Base-by-base conservation (phyloP, 2,797 vertebrate species). In the Myotis daubentonii region DNA sequence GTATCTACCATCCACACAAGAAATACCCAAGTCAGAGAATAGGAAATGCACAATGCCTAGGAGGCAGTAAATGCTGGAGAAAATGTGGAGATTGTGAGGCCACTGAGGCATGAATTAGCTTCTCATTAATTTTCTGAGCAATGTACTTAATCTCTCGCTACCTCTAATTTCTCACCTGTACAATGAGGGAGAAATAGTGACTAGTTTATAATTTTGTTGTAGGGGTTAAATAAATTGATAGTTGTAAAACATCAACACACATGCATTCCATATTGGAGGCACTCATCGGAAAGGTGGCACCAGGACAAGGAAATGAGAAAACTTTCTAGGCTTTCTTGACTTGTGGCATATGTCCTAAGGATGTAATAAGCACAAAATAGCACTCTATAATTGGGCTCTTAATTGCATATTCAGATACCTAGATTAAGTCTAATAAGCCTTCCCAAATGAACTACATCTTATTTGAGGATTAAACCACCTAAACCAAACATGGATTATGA, bases 121-220 rank as follows among this genome's bases (percentile, higher is more conserved):
- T 76, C 78, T 62, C 51, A 30, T 30, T 76, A 55, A 22, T 47
- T 93, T 5, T 93, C 84, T 96, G 79, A 94, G 72, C 8, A 94
- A 87, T 2, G n/a, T 62, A 44, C 9, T 55, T 70, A 44, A 81
- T 81, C 96, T 96, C 30, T 76, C 9, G 74, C 4, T 88, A 23
- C 20, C 66, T 97, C 68, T 95, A 88, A 96, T 96, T 97, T 95
- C 44, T 53, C 91, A 96, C 91, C 92, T 97, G 82, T 95, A 96
- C 93, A 95, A 72, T n/a, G 8, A 47, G 22, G 13, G 20, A 53
- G 83, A 81, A 72, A 51, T 25, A 75, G 20, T n/a, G 51, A 16
- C 17, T 47, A 22, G 30, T 83, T 57, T 9, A 23, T 36, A 80
- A 66, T 0, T 65, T 36, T 88, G 7, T 36, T 87, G 4, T 51